Evolutionary conservation across 2,797 vertebrate genomes (phyloP), one percentile per base, ranked within the genome.

Genomic region (Lepidocolaptes lacrymiger): DNA sequence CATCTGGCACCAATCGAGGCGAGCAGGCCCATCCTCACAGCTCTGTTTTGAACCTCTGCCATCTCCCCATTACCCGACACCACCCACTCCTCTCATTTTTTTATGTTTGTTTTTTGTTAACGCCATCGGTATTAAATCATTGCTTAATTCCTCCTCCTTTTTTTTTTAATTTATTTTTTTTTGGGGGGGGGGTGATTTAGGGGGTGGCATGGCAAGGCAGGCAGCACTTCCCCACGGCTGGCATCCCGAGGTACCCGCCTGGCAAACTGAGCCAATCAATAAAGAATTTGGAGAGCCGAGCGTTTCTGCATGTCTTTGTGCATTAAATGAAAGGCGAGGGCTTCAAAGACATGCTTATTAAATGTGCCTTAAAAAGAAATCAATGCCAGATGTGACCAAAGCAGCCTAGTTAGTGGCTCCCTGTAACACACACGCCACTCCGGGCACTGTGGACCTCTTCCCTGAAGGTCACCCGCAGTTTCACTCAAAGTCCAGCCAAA

Each of bases 331-430:
- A 99, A 99, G 98, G 98, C 98, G 97, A 97, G 91, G 92, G 98
- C 99, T 99, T 99, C 99, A 99, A 99, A 99, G 99, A 97, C 97
- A 91, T 98, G 98, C 98, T 98, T 98, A 98, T 99, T 99, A 99
- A 99, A 98, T 98, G 98, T 98, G 98, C 98, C 98, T 98, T 98
- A 98, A 98, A 98, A 98, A 98, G 98, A 98, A 99, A 99, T 99
- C 98, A 99, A 99, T 99, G 99, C 99, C 99, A 99, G 98, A 99
- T 99, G 99, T 98, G 98, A 98, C 98, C 97, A 96, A 98, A 98
- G 98, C 95, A 96, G 98, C 97, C 96, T 98, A 98, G 98, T 97
- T 97, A 98, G 98, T 98, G 98, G 98, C 98, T 98, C 97, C 97
- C 98, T 41, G 8, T 88, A 89, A 96, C 94, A 95, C 95, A 95